A percentile compares a stretch with the other conserved stretches of the same genome.
Evolutionary conservation across 2,113 vertebrate species (phyloP).

Genomic region (Pelusios castaneus): DNA sequence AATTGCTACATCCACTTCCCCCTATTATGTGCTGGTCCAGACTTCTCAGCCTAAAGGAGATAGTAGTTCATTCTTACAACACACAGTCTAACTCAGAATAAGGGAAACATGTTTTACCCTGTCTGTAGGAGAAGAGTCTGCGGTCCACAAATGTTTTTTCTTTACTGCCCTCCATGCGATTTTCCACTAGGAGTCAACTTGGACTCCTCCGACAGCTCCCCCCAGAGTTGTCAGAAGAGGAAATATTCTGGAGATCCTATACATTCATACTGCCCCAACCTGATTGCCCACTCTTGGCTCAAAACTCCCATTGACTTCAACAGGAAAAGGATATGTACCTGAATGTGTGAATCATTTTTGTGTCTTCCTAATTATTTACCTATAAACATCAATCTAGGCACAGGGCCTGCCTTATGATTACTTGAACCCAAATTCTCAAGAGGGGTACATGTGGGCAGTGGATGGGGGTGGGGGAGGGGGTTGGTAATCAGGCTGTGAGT

Average conservation of each 20-base stretch:
- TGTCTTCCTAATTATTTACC: not conserved
- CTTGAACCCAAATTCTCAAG: not conserved
- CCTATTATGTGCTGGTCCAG: not conserved
- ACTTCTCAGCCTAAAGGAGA: not conserved
- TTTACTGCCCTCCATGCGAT: not conserved
- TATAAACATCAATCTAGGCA: not conserved
- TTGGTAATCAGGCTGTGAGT: not conserved
- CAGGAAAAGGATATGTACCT: not conserved
- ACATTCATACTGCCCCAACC: not conserved
- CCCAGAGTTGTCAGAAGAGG: not conserved
- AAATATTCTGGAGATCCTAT: not conserved
- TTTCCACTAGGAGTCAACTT: not conserved
- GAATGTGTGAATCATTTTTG: not conserved
- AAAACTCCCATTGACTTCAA: not conserved
- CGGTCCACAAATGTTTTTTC: not conserved
- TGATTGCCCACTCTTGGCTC: not conserved
- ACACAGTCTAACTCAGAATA: not conserved
- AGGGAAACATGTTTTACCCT: not conserved
- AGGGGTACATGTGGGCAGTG: not conserved
- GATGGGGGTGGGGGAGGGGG: too few relatives aligned
- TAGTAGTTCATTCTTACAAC: not conserved
- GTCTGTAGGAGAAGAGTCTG: not conserved
- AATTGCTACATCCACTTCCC: not conserved
- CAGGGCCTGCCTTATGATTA: not conserved
- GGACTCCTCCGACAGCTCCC: not conserved